Base-by-base conservation (phyloP, 2,113 vertebrate species). In the Ammospiza caudacuta region DNA sequence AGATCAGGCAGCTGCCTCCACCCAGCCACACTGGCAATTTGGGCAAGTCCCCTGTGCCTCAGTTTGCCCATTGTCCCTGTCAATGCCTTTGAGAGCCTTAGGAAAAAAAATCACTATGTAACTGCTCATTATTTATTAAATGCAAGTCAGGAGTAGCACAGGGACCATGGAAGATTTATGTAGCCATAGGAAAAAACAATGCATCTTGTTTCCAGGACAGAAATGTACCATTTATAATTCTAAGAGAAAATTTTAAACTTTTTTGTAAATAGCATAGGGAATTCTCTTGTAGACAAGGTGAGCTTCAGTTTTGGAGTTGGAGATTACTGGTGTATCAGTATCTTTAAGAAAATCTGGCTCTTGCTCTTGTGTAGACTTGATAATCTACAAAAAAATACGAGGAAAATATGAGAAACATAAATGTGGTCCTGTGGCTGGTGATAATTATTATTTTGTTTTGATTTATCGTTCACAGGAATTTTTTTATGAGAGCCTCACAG, bases 381-480 rank as follows among this genome's bases (percentile, higher is more conserved):
- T 96, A 88, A 96, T 85, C 77, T 70, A 97, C 1, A 43, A 93
- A 95, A 95, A 96, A 95, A 74, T 89, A 82, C 92, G 92, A 95
- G 85, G 96, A 97, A 97, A 97, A 97, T 97, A 97, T 96, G 95
- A 96, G 93, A 90, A 90, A 78, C 74, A 92, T 92, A 97, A 95
- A 91, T 83, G 89, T 58, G 85, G 83, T 88, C 87, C 89, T 92
- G 87, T 97, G 89, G 92, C 87, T 96, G 94, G 93, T 90, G 97
- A 97, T 98, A 98, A 98, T 98, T 98, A 97, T 98, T 98, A 97
- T 98, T 98, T 98, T 98, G 97, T 98, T 97, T 94, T 97, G 96
- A 97, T 97, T 97, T 97, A 97, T 97, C 55, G 66, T 92, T 96
- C 93, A 61, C 84, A 97, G 96, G 96, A 97, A 97, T 97, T 97